phyloP scores from a whole-genome alignment of 2,797 vertebrate species.

The Onychomys arenicola region DNA sequence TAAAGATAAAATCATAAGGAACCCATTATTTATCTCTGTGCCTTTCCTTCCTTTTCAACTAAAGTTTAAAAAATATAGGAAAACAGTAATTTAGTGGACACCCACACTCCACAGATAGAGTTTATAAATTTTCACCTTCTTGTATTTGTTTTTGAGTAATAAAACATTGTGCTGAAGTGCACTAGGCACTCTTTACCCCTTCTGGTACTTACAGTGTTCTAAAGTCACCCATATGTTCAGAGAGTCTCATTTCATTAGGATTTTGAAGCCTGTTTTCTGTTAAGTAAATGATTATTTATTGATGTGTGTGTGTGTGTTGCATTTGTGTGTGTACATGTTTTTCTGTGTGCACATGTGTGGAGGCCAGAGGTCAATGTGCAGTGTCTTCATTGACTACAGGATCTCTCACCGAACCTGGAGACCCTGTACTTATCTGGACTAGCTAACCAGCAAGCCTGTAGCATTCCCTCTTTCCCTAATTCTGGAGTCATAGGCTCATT shows the following conservation, averaged over 20 bases:
- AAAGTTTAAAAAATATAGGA: constrained; percentile 40
- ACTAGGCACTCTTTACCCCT: background rate
- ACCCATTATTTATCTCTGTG: constrained; percentile 2
- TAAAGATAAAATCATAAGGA: constrained; percentile 43
- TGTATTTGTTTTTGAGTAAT: constrained; percentile 5
- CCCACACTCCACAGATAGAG: background rate
- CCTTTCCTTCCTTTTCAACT: constrained; percentile 27
- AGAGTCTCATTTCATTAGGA: background rate
- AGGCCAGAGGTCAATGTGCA: background rate
- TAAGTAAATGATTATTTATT: background rate
- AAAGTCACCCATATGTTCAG: background rate
- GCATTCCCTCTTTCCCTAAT: background rate
- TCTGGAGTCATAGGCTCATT: background rate
- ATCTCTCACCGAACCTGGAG: background rate
- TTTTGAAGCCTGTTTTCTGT: background rate
- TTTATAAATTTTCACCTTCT: constrained; percentile 44
- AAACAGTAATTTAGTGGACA: background rate
- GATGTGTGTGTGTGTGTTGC: too few relatives aligned
- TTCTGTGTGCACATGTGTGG: background rate
- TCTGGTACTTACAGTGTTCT: background rate
- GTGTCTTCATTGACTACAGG: background rate
- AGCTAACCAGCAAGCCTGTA: background rate
- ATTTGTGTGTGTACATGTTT: background rate
- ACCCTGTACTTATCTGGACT: background rate
- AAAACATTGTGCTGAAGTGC: background rate